Evolutionary conservation across 2,888 invertebrate species (phyloP).

Genomic region (Sympetrum striolatum): DNA sequence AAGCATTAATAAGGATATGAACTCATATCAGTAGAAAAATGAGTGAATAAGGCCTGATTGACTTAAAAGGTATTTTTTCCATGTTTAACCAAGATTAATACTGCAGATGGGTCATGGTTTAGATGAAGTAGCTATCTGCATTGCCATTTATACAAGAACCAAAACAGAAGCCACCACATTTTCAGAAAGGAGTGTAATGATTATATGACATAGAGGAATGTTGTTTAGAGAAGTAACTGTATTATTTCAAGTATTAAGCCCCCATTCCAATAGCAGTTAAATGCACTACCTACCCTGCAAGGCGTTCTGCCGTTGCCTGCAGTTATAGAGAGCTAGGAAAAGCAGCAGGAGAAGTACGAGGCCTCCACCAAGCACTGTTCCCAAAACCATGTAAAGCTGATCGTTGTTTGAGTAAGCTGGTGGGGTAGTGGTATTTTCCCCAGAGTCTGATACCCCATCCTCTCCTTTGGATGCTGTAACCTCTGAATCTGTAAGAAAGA

Average conservation of each 20-base stretch:
- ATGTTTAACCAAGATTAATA: not conserved
- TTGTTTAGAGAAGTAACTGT: not conserved
- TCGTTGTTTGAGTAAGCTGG: constrained; percentile 50
- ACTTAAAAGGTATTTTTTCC: not conserved
- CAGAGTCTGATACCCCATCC: not conserved
- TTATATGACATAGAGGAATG: not conserved
- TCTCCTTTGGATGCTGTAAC: constrained; percentile 46
- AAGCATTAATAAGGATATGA: too few relatives aligned
- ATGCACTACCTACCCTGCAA: constrained; percentile 2
- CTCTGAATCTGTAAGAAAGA: constrained; percentile 40
- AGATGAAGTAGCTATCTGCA: not conserved
- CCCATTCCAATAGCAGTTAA: not conserved
- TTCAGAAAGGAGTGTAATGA: not conserved
- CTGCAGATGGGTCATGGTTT: not conserved
- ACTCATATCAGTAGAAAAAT: too few relatives aligned
- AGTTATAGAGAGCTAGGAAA: constrained; percentile 51
- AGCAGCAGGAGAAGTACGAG: constrained; percentile 59
- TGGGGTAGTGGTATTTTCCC: constrained; percentile 44
- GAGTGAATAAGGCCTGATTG: too few relatives aligned
- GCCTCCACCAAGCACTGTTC: constrained; percentile 63
- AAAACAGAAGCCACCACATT: not conserved
- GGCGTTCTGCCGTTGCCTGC: constrained; percentile 48
- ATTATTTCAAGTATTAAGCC: not conserved
- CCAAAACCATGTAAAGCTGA: constrained; percentile 65
- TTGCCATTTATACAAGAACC: not conserved